These are phyloP conservation scores for Haemorhous mexicanus DNA, from an alignment of 2,113 vertebrate species.

Conservation along the genomic window DNA sequence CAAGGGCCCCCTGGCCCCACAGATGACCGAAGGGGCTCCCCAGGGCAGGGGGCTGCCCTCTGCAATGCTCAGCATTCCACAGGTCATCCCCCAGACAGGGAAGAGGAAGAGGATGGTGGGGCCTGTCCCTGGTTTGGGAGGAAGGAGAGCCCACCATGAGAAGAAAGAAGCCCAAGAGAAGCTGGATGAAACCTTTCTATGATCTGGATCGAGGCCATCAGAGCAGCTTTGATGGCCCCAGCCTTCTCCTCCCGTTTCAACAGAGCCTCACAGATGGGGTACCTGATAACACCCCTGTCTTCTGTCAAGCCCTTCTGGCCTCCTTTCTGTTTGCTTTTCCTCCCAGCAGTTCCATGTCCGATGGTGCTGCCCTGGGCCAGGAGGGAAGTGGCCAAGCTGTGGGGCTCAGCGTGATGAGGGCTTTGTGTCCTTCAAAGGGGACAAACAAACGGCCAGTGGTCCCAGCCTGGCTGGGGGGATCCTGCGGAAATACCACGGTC, in stretches of 20 bases:
- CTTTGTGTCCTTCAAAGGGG: conserved; percentile 42
- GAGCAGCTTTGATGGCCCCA: neutral
- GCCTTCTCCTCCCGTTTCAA: neutral
- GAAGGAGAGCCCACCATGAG: neutral
- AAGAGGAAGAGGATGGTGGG: neutral
- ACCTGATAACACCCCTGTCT: neutral
- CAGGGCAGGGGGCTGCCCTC: neutral
- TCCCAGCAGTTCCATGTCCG: neutral
- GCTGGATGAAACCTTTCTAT: neutral
- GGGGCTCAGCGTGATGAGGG: neutral
- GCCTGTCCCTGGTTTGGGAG: neutral
- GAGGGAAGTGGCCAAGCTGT: neutral
- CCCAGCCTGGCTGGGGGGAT: neutral
- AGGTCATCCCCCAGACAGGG: neutral
- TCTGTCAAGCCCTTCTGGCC: neutral
- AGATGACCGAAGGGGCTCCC: neutral
- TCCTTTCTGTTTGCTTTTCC: conserved; percentile 23
- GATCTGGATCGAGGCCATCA: neutral
- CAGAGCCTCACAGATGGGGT: neutral
- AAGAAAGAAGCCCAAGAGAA: neutral
- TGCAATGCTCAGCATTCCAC: accelerated
- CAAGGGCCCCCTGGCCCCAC: neutral
- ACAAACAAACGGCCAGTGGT: accelerated
- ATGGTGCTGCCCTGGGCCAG: accelerated
- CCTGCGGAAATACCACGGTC: conserved; percentile 1